Percentiles rank a stretch among this genome's conserved stretches.
These are phyloP conservation scores for Sepiola atlantica DNA, from an alignment of 2,888 invertebrate genomes.

Conservation along the genomic window DNA sequence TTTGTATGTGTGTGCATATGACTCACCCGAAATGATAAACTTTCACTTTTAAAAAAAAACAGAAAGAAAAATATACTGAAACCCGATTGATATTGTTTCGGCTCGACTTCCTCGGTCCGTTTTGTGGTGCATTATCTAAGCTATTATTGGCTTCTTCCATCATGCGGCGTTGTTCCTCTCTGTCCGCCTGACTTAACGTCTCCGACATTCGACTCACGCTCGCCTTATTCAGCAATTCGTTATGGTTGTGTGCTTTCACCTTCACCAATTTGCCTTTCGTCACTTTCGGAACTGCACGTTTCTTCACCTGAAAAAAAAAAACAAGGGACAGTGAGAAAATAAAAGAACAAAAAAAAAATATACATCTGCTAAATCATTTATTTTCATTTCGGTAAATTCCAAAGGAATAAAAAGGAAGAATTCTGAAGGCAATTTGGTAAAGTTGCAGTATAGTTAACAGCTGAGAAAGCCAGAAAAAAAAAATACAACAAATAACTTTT, in stretches of 20 bases:
- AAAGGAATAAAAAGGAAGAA: background rate
- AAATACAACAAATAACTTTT: too few species aligned
- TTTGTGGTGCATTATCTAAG: constrained; percentile 52
- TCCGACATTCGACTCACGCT: constrained; percentile 64
- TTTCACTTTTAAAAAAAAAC: too few species aligned
- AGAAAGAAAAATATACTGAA: too few species aligned
- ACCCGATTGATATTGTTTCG: background rate
- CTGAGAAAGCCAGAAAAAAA: too few species aligned
- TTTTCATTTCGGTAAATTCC: background rate
- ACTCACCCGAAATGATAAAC: too few species aligned
- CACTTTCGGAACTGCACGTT: background rate
- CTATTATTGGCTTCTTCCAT: constrained; percentile 56
- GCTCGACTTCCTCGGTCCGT: constrained; percentile 49
- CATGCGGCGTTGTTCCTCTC: constrained; percentile 61
- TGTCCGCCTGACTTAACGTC: constrained; percentile 68
- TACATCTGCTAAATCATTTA: background rate
- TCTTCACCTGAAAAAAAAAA: background rate
- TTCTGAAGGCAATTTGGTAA: background rate
- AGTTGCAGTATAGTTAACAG: background rate
- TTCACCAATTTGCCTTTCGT: background rate
- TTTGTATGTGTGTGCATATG: too few species aligned
- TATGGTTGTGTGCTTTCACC: background rate
- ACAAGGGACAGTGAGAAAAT: too few species aligned
- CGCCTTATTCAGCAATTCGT: constrained; percentile 50
- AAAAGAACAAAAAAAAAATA: background rate